phyloP scores from a whole-genome alignment of 2,797 vertebrate species.

The Acrossocheilus fasciatus region DNA sequence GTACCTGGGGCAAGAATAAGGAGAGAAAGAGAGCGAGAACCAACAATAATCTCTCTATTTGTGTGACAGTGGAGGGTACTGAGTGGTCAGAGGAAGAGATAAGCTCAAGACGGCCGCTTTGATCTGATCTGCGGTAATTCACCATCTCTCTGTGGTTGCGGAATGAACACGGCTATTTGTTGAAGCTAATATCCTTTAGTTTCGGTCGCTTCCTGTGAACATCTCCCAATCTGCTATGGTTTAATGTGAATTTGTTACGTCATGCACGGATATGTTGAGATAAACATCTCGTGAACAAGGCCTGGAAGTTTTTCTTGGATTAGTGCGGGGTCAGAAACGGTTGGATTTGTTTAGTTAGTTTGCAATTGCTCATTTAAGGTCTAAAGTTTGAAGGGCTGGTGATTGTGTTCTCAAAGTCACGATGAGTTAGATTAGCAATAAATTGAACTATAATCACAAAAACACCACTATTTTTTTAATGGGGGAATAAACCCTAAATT shows the following conservation, averaged over 20 bases:
- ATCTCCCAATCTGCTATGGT: conserved; percentile 20
- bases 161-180: conserved; percentile 75
- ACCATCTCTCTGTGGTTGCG: conserved; percentile 66
- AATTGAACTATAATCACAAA: background rate
- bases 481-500: background rate
- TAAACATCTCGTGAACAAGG: conserved; percentile 1
- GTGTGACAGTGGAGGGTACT: background rate
- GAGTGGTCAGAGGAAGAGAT: conserved; percentile 27
- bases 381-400: background rate
- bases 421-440: background rate
- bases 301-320: conserved; percentile 12
- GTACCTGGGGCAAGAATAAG: conserved; percentile 58
- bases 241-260: conserved; percentile 9
- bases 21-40: conserved; percentile 28
- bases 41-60: conserved; percentile 25
- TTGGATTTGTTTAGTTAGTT: background rate
- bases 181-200: conserved; percentile 70
- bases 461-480: background rate
- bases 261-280: background rate
- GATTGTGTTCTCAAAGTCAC: background rate
- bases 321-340: background rate
- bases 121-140: conserved; percentile 72
- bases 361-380: background rate
- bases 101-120: conserved; percentile 62
- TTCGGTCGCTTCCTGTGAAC: conserved; percentile 35